A percentile compares a stretch with the other conserved stretches of the same genome.
Conservation (phyloP, 2,888 invertebrate genomes). For the Copidosoma aretas region DNA sequence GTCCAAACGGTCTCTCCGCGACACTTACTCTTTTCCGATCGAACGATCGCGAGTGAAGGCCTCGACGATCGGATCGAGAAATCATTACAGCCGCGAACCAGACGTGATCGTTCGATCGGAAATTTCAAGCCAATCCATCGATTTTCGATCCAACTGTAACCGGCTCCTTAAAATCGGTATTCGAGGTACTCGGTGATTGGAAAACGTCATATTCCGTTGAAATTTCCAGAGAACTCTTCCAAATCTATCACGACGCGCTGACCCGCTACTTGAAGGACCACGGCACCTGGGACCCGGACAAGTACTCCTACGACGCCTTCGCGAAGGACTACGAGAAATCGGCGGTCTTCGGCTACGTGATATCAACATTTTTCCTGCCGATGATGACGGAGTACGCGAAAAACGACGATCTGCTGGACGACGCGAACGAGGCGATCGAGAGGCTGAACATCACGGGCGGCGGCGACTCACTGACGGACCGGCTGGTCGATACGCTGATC, state of each 20-base stretch:
- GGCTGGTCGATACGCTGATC: conserved; percentile 52
- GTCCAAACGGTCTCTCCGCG: too few relatives aligned
- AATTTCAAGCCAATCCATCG: too few relatives aligned
- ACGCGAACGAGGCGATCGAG: neutral
- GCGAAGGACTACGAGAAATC: conserved; percentile 48
- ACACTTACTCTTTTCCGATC: too few relatives aligned
- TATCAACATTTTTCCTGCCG: conserved; percentile 47
- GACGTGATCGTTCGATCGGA: too few relatives aligned
- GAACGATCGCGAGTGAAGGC: too few relatives aligned
- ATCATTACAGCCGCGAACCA: too few relatives aligned
- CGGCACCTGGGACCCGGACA: conserved; percentile 42
- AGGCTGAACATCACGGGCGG: conserved; percentile 37
- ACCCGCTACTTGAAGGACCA: conserved; percentile 42
- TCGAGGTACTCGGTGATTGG: too few relatives aligned
- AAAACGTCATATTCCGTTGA: too few relatives aligned
- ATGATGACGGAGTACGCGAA: conserved; percentile 25
- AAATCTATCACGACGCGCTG: conserved; percentile 50
- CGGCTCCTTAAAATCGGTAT: too few relatives aligned
- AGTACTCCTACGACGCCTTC: conserved; percentile 50
- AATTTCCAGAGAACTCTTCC: conserved; percentile 45
- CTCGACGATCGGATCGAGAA: neutral
- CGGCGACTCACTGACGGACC: conserved; percentile 47
- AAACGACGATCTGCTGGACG: conserved; percentile 8
- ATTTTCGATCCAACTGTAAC: too few relatives aligned
- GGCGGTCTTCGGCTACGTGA: conserved; percentile 49